Conservation (phyloP, 2,888 invertebrate genomes). For the Luffia ferchaultella region DNA sequence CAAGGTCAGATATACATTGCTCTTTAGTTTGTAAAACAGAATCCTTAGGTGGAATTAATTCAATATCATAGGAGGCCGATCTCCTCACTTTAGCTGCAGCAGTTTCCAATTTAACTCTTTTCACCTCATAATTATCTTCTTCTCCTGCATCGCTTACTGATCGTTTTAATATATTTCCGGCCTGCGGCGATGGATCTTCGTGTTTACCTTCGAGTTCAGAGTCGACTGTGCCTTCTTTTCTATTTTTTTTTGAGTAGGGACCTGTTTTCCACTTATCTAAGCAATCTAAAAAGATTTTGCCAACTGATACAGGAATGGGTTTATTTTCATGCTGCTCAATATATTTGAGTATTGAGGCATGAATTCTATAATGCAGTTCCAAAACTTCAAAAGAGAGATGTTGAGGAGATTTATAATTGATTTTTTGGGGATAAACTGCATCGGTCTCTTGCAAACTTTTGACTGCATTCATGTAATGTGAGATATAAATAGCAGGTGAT, state of each 20-base stretch:
- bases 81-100: slow-evolving; percentile 52
- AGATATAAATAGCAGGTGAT: slow-evolving; percentile 76
- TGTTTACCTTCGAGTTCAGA: slow-evolving; percentile 28
- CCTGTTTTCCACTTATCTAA: slow-evolving; percentile 57
- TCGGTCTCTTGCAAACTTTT: slow-evolving; percentile 79
- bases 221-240: slow-evolving; percentile 25
- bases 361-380: slow-evolving; percentile 85
- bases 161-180: slow-evolving; percentile 54
- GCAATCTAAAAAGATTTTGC: slow-evolving; percentile 67
- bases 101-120: slow-evolving; percentile 43
- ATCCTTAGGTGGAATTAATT: slow-evolving; percentile 19
- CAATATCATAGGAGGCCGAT: slow-evolving; percentile 54
- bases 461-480: slow-evolving; percentile 83
- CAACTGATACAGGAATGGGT: slow-evolving; percentile 66
- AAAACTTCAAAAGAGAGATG: slow-evolving; percentile 87
- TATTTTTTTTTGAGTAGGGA: slow-evolving; percentile 42
- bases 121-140: slow-evolving; percentile 46
- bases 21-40: not conserved
- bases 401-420: slow-evolving; percentile 85
- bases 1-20: not conserved
- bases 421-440: slow-evolving; percentile 86
- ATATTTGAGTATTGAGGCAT: slow-evolving; percentile 89
- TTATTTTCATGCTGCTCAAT: slow-evolving; percentile 80
- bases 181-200: slow-evolving; percentile 26
- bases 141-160: slow-evolving; percentile 55